These are phyloP conservation scores for Dichetophora obliterata DNA, from an alignment of 2,888 invertebrate genomes.

Conservation along the genomic window DNA sequence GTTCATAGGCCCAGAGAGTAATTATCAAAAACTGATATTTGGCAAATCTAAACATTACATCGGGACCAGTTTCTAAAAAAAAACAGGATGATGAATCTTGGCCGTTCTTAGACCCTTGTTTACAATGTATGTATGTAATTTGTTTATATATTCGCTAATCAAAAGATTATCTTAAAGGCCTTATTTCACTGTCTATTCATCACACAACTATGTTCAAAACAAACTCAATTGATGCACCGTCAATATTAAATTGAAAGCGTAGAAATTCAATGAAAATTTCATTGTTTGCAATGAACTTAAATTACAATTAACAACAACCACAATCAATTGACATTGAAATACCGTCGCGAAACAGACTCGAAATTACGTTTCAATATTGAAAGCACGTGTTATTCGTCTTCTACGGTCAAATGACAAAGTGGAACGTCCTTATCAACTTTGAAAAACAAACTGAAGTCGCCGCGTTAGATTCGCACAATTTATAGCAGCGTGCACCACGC, in stretches of 20 bases:
- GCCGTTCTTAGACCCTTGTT: too few species aligned
- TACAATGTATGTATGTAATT: too few species aligned
- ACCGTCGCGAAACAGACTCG: constrained; percentile 9
- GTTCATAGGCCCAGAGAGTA: too few species aligned
- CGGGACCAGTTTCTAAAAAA: too few species aligned
- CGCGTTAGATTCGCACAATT: background rate
- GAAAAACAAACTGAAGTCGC: constrained; percentile 20
- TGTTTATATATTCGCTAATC: too few species aligned
- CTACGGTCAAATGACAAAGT: background rate
- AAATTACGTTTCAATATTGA: background rate
- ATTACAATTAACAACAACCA: background rate
- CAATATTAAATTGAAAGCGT: background rate
- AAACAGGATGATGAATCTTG: too few species aligned
- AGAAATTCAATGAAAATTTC: background rate
- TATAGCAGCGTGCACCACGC: background rate
- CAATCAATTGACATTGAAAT: constrained; percentile 15
- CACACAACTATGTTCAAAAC: too few species aligned
- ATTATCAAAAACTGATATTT: too few species aligned
- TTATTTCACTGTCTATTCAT: too few species aligned
- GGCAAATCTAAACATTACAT: too few species aligned
- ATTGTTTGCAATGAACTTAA: background rate
- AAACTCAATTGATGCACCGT: background rate
- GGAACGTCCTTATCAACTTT: background rate
- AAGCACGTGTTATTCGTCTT: constrained; percentile 5
- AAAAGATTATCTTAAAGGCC: too few species aligned